Base-by-base conservation (phyloP, 2,113 vertebrate genomes). In the Hemiscyllium ocellatum region DNA sequence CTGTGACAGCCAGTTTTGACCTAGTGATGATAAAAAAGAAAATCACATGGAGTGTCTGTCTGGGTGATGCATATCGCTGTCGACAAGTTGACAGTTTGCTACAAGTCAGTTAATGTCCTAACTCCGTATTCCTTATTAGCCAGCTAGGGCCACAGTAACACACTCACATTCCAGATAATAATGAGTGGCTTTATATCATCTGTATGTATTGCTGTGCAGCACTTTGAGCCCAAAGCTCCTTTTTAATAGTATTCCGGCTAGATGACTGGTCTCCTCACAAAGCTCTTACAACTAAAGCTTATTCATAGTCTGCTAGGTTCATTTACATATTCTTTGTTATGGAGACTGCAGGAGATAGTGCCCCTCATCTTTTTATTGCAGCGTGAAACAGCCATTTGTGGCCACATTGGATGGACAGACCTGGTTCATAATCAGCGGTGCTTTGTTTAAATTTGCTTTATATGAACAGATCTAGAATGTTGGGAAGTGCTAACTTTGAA, bases 321-420 rank as follows among this genome's bases (percentile, higher is more conserved):
- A 95, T 95, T 95, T 95, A 72, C 94, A 95, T 95, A 95, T 66
- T 26, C 68, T 95, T 95, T 95, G 94, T 95, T 70, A 37, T 52
- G 33, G 22, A 95, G 47, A 7, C 47, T 1, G 94, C 17, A 29
- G 69, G 69, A 69, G 33, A n/a, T 50, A 72, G 70, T 29, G 37
- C 68, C 50, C 68, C 94, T 50, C 26, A 19, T 95, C 72, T 93
- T 72, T 76, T 52, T 76, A 10, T 17, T 52, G 37, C 24, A 70
- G 50, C 19, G 4, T 50, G 70, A 72, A 50, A 33, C 47, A 33
- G 42, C 24, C 68, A 52, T 72, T 76, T 95, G 26, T 10, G 47
- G 13, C 68, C 68, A 24, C 22, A 19, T 26, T 70, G 42, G 26
- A 50, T 95, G 26, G 8, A 66, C n/a, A 68, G 89, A 37, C n/a